A percentile compares a stretch with the other conserved stretches of the same genome.
These are phyloP conservation scores for Norana najaformis DNA, from an alignment of 2,888 invertebrate species.

Conservation along the genomic window DNA sequence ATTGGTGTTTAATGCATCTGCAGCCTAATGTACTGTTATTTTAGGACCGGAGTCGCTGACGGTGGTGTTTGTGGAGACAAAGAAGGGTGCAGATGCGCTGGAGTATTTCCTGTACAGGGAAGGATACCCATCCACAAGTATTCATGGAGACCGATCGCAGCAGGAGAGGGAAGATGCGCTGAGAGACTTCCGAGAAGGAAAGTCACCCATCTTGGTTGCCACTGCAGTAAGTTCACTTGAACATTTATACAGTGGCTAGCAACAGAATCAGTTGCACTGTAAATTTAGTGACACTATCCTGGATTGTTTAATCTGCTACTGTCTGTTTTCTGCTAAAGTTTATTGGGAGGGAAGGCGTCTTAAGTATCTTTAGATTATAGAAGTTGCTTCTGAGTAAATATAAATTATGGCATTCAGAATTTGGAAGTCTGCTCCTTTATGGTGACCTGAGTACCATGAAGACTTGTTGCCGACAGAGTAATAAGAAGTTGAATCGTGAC, in stretches of 20 bases:
- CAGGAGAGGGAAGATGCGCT: conserved; percentile 96
- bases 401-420: no score
- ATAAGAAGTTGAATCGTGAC: no score
- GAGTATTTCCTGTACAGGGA: conserved; percentile 88
- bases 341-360: no score
- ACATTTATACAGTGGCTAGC: neutral
- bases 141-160: conserved; percentile 97
- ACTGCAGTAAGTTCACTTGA: conserved; percentile 75
- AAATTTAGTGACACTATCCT: neutral
- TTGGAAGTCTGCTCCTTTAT: no score
- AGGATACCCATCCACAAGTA: conserved; percentile 95
- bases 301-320: no score
- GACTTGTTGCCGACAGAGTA: no score
- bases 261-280: no score
- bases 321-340: no score
- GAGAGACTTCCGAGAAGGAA: conserved; percentile 86
- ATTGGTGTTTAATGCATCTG: neutral
- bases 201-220: conserved; percentile 90
- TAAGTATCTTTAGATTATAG: no score
- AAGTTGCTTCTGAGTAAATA: no score
- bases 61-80: conserved; percentile 97
- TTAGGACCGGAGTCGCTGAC: conserved; percentile 70
- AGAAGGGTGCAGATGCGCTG: conserved; percentile 94
- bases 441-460: neutral
- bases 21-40: neutral